These are phyloP conservation scores for Eilema depressum DNA, from an alignment of 2,888 invertebrate species.

Conservation along the genomic window DNA sequence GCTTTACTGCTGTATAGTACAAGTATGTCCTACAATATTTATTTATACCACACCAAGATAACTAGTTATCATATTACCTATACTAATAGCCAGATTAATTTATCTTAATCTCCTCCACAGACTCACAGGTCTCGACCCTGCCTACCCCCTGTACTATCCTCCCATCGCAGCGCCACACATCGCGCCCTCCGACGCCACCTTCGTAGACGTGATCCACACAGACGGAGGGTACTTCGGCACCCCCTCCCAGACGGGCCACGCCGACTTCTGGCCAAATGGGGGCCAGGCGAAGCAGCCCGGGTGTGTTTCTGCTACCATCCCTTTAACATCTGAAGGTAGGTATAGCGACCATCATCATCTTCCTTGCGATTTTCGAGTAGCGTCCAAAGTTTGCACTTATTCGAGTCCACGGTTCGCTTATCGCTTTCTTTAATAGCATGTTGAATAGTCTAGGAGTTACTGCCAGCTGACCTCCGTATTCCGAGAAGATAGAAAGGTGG, in stretches of 20 bases:
- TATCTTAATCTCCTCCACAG: slow-evolving; percentile 44
- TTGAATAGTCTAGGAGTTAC: too few relatives aligned
- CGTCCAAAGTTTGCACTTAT: too few relatives aligned
- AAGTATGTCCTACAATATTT: too few relatives aligned
- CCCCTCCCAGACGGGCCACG: slow-evolving; percentile 62
- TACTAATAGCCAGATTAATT: not conserved
- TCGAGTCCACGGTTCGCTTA: not conserved
- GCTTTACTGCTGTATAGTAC: too few relatives aligned
- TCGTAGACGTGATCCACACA: slow-evolving; percentile 84
- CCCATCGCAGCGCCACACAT: slow-evolving; percentile 61
- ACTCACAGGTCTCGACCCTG: slow-evolving; percentile 79
- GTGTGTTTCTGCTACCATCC: slow-evolving; percentile 65
- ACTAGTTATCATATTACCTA: too few relatives aligned
- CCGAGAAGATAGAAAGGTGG: not conserved
- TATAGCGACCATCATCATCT: not conserved
- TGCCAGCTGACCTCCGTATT: not conserved
- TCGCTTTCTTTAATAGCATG: too few relatives aligned
- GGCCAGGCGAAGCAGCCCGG: slow-evolving; percentile 82
- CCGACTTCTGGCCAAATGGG: slow-evolving; percentile 82
- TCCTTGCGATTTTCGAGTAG: too few relatives aligned
- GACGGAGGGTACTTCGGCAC: slow-evolving; percentile 77
- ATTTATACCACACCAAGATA: too few relatives aligned
- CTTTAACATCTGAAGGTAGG: slow-evolving; percentile 64
- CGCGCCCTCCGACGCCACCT: slow-evolving; percentile 65
- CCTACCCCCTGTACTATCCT: slow-evolving; percentile 78